A percentile compares a stretch with the other conserved stretches of the same genome.
Evolutionary conservation across 2,888 invertebrate genomes (phyloP).

Genomic region (Pachliopta kotzebuea): DNA sequence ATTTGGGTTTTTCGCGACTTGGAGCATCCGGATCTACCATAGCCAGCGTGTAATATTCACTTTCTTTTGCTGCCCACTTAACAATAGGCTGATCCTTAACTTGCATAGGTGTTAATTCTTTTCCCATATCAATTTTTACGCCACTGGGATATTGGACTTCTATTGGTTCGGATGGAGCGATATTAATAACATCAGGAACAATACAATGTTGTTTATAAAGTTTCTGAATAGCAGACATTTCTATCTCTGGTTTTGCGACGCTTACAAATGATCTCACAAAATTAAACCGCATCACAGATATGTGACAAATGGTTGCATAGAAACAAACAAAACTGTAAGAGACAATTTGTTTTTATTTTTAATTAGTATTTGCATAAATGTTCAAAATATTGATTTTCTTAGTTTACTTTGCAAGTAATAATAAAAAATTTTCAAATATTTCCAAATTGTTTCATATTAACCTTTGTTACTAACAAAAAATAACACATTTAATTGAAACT

Average conservation of each 20-base stretch:
- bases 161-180: constrained; percentile 74
- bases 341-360: no score
- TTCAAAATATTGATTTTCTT: no score
- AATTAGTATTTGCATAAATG: no score
- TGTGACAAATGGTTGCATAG: constrained; percentile 27
- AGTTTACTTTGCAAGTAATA: no score
- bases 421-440: no score
- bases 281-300: constrained; percentile 3
- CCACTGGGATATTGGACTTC: constrained; percentile 76
- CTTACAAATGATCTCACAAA: constrained; percentile 1
- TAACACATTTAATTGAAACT: no score
- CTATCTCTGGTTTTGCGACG: neutral
- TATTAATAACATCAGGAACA: constrained; percentile 85
- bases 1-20: constrained; percentile 83
- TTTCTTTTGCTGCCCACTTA: constrained; percentile 81
- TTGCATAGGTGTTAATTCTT: constrained; percentile 85
- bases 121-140: constrained; percentile 79
- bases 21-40: constrained; percentile 90
- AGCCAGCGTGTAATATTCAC: constrained; percentile 82
- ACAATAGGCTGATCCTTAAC: constrained; percentile 85
- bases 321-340: constrained; percentile 29
- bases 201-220: constrained; percentile 75
- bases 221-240: constrained; percentile 53
- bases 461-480: no score
- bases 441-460: no score